These are phyloP conservation scores for Rhinolophus ferrumequinum DNA, from an alignment of 2,113 vertebrate genomes.

Conservation along the genomic window DNA sequence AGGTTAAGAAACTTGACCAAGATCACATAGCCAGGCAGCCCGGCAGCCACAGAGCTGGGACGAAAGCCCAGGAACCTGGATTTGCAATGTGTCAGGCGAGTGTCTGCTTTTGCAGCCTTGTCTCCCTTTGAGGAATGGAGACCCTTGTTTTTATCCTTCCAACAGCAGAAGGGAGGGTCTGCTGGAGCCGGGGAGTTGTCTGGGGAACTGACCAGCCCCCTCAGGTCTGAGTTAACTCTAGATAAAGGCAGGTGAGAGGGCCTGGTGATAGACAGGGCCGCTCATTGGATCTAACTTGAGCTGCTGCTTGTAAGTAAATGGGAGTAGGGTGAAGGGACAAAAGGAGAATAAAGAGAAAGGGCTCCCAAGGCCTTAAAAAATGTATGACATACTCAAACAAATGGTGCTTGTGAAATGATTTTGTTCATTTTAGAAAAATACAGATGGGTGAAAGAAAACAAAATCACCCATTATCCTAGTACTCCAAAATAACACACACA, in stretches of 20 bases:
- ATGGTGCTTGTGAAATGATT: neutral
- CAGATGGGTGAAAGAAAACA: neutral
- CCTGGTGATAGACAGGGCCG: neutral
- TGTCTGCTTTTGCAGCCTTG: neutral
- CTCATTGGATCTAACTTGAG: neutral
- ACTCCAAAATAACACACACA: neutral
- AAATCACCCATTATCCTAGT: neutral
- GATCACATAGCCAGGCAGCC: neutral
- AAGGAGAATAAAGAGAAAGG: neutral
- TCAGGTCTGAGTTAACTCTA: neutral
- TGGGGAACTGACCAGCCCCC: neutral
- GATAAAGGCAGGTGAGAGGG: neutral
- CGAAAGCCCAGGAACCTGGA: neutral
- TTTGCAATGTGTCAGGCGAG: neutral
- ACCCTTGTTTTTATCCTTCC: neutral
- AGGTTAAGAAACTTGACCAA: neutral
- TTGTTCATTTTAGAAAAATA: conserved; percentile 38
- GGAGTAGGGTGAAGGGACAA: neutral
- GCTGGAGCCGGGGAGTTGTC: neutral
- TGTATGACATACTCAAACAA: neutral
- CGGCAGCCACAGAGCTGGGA: neutral
- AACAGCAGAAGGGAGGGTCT: neutral
- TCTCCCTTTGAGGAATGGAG: neutral
- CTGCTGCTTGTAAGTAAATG: neutral
- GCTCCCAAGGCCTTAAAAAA: neutral